These are phyloP conservation scores for Nycticryphes semicollaris DNA, from an alignment of 2,113 vertebrate genomes.

Conservation along the genomic window DNA sequence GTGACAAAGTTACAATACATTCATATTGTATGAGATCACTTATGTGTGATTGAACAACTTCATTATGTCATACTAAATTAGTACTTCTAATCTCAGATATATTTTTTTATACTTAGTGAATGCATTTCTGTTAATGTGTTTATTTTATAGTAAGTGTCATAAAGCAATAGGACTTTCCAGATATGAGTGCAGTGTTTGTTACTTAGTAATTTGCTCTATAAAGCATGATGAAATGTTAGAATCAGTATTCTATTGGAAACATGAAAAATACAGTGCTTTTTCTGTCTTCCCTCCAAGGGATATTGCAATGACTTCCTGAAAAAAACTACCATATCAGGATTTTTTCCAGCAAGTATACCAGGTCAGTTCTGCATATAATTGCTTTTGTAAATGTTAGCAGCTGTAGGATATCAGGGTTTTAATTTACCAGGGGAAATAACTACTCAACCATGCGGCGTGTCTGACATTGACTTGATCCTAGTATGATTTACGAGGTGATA, in stretches of 20 bases:
- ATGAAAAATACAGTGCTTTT: not conserved
- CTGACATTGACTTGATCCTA: conserved; percentile 21
- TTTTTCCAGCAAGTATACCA: not conserved
- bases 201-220: not conserved
- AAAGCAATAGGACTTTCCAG: not conserved
- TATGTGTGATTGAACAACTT: not conserved
- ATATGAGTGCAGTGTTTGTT: accelerated
- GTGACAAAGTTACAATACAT: not conserved
- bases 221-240: not conserved
- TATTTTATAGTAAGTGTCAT: not conserved
- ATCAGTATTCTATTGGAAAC: not conserved
- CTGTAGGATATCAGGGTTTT: conserved; percentile 54
- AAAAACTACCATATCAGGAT: not conserved
- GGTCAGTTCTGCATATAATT: conserved; percentile 1
- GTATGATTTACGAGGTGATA: conserved; percentile 50
- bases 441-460: conserved; percentile 30
- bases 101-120: not conserved
- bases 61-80: not conserved
- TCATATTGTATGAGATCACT: not conserved
- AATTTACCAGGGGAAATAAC: conserved; percentile 51
- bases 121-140: not conserved
- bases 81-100: not conserved
- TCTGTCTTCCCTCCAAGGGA: not conserved
- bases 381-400: conserved; percentile 55
- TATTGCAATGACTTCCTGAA: not conserved